Percentiles rank a stretch among this genome's conserved stretches.
phyloP scores from a whole-genome alignment of 35 echinoderm and acorn worm genomes.

The Chiridota heheva region DNA sequence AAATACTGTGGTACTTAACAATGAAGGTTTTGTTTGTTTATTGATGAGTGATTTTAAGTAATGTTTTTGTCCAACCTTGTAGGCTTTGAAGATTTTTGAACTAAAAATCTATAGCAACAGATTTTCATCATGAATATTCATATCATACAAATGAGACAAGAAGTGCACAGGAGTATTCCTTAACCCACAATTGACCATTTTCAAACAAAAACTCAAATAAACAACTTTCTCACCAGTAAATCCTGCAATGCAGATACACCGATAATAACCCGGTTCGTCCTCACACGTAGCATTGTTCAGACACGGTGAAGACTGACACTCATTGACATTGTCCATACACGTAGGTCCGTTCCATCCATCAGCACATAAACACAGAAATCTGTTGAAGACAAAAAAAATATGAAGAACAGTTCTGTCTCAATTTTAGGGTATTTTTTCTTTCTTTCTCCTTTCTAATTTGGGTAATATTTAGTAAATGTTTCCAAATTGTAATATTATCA shows the following conservation, averaged over 20 bases:
- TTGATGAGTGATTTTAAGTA: too few relatives aligned
- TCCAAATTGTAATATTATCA: not conserved
- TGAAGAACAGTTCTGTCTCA: not conserved
- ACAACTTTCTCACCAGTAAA: conserved; percentile 41
- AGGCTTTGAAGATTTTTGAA: too few relatives aligned
- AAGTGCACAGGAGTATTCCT: too few relatives aligned
- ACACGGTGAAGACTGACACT: conserved; percentile 55
- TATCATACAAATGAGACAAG: too few relatives aligned
- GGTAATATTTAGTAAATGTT: not conserved
- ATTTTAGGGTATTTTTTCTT: not conserved
- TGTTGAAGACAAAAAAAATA: not conserved
- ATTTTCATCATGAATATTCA: too few relatives aligned
- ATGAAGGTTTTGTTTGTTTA: too few relatives aligned
- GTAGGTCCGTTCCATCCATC: conserved; percentile 61
- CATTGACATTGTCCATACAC: conserved; percentile 50
- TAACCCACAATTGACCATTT: not conserved
- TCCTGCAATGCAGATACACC: conserved; percentile 55
- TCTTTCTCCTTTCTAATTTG: not conserved
- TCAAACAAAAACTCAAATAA: not conserved
- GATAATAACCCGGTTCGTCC: conserved; percentile 40
- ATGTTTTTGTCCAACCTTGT: too few relatives aligned
- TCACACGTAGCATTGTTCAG: conserved; percentile 59
- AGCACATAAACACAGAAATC: conserved; percentile 55
- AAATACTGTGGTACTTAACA: too few relatives aligned
- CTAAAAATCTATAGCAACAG: too few relatives aligned